Base-by-base conservation (phyloP, 92 coral and sea anemone species). In the Bergia puertoricense region DNA sequence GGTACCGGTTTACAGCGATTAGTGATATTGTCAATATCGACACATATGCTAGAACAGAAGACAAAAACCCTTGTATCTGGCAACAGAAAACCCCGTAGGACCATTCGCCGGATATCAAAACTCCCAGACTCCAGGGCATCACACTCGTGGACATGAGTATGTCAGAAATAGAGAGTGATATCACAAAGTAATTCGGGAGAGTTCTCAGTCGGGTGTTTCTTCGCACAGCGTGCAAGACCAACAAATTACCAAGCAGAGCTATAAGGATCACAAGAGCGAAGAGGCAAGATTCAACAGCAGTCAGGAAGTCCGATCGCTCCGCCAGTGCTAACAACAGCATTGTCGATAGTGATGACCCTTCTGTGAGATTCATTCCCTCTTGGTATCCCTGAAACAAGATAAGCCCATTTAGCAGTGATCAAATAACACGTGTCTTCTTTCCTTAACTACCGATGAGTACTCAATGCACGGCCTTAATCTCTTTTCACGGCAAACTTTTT, bases 1-100 rank as follows among this genome's bases (percentile, higher is more conserved):
- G 39, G 89, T 90, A 94, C 22, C 98, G 91, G 85, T 94, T 94
- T 3, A 93, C 88, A 15, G 98, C 98, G 44, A 93, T 91, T 20
- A 91, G 72, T 76, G 98, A 92, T 74, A 94, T 91, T 6, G 95
- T 91, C 51, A 88, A 85, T 80, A 91, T 81, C 15, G 98, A 93
- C 2, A 94, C 98, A 73, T 89, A 91, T 30, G 93, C 95, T 45
- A 94, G 75, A 39, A 90, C 95, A 73, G 92, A 93, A 20, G 89
- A 91, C 15, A 88, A 37, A 50, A 93, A 88, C 22, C 97, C 97
- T 71, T 94, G 95, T 3, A 94, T 15, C 74, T 94, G 95, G 62
- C 97, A 94, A 37, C 74, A n/a, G 23, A 86, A 20, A 23, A 76
- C 8, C 0, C 91, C 90, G 59, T 86, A 90, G 0, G 93, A 36